Base-by-base conservation (phyloP, 64 coral and sea anemone species). In the Catalaphyllia jardinei region DNA sequence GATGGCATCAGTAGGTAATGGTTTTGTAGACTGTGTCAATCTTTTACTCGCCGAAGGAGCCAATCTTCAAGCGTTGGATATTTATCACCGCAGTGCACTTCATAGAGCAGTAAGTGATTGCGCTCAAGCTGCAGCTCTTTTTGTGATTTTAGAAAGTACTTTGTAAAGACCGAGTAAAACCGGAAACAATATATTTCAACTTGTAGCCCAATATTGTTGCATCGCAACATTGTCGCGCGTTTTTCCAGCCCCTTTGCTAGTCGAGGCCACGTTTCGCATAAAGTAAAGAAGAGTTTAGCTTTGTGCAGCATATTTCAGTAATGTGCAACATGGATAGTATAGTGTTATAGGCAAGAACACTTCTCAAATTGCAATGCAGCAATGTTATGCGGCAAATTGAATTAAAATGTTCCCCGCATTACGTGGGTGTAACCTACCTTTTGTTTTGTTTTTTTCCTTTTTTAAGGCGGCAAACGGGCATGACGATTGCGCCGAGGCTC, bases 71-170 rank as follows among this genome's bases (percentile, higher is more conserved):
- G 91, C 91, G 75, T 83, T 94, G 24, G 97, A 99, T 80, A 60
- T 88, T 10, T 90, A 78, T 86, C 97, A 99, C 22, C 76, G 97
- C 29, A 95, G 92, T 79, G 84, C 93, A 24, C 81, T 99, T 60
- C 97, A 99, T 71, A 95, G 97, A 99, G 97, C 93, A 79, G 97
- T 99, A 91, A 93, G 97, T 91, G 24, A 20, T 31, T 9, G 67
- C 10, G 8, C 2, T 6, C 29, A 42, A 17, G 74, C 16, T 33
- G 74, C 50, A 11, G 17, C 11, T 46, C 33, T 35, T 35, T 35
- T 35, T 35, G 33, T 35, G 33, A 35, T 35, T 35, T 35, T 35
- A 3, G 33, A 3, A 35, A 35, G 33, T 35, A 35, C 33, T 35
- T 35, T 35, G 3, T 35, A 35, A 35, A 35, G 33, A 35, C 33